These are phyloP conservation scores for Aspiorhynchus laticeps DNA, from an alignment of 2,113 vertebrate species.

Conservation along the genomic window DNA sequence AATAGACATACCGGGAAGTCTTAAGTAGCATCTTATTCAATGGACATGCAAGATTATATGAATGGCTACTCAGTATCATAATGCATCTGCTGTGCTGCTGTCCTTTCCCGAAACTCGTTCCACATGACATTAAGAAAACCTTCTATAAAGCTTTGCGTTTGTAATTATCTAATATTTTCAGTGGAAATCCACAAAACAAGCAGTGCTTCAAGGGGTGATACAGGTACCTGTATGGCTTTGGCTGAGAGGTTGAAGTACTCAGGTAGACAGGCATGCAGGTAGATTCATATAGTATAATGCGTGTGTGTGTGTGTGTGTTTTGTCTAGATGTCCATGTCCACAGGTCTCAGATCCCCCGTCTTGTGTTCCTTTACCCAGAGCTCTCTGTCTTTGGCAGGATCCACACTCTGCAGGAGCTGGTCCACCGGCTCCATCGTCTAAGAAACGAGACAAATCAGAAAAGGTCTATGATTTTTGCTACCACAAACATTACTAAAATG, in stretches of 20 bases:
- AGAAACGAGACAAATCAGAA: constrained; percentile 52
- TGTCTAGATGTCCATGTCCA: constrained; percentile 95
- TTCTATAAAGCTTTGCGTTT: constrained; percentile 28
- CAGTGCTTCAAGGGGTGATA: constrained; percentile 31
- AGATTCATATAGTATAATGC: constrained; percentile 37
- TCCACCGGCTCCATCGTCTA: constrained; percentile 95
- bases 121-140: neutral
- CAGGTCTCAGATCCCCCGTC: constrained; percentile 90
- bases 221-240: constrained; percentile 57
- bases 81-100: constrained; percentile 7
- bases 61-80: neutral
- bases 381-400: constrained; percentile 96
- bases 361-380: constrained; percentile 97
- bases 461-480: neutral
- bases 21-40: constrained; percentile 1
- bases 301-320: neutral
- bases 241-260: constrained; percentile 49
- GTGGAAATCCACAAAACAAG: constrained; percentile 23
- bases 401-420: constrained; percentile 93
- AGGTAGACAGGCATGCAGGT: constrained; percentile 49
- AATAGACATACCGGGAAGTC: constrained; percentile 11
- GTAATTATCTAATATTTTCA: constrained; percentile 4
- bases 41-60: constrained; percentile 19
- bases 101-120: neutral
- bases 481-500: neutral